Evolutionary conservation across 1,140 invertebrate species (phyloP).

Genomic region (Aphis craccivora): DNA sequence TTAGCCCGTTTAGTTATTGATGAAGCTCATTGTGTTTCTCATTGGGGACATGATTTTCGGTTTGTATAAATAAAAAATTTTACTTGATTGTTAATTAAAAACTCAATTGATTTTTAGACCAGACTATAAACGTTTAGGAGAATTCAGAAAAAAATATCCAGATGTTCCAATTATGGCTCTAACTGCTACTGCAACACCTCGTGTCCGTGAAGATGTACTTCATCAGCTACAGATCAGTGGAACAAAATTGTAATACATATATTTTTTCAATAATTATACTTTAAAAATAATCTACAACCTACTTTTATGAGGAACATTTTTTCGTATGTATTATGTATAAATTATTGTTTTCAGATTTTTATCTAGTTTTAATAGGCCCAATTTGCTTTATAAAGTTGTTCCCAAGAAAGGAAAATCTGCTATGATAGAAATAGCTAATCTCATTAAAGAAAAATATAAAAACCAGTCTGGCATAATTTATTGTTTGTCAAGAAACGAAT

Average conservation of each 20-base stretch:
- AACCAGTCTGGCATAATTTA: conserved; percentile 92
- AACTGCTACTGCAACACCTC: conserved; percentile 85
- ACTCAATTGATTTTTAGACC: conserved; percentile 63
- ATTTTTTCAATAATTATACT: neutral
- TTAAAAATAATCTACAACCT: neutral
- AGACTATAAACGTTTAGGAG: conserved; percentile 65
- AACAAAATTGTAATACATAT: conserved; percentile 46
- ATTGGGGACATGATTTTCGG: conserved; percentile 81
- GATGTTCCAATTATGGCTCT: conserved; percentile 76
- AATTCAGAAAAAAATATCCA: conserved; percentile 66
- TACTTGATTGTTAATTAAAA: neutral
- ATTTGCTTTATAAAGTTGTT: conserved; percentile 47
- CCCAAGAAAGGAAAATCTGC: conserved; percentile 74
- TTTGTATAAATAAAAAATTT: conserved; percentile 30
- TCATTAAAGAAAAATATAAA: conserved; percentile 75
- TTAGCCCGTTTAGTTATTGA: conserved; percentile 83
- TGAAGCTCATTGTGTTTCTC: conserved; percentile 79
- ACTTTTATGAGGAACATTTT: neutral
- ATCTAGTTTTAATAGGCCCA: conserved; percentile 52
- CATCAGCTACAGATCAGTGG: conserved; percentile 79
- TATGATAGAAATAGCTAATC: conserved; percentile 73
- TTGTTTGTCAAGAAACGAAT: conserved; percentile 94
- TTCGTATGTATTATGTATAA: neutral
- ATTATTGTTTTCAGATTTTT: conserved; percentile 49
- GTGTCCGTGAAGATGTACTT: conserved; percentile 89